These are phyloP conservation scores for Laterallus jamaicensis DNA, from an alignment of 2,113 vertebrate species.

Conservation along the genomic window DNA sequence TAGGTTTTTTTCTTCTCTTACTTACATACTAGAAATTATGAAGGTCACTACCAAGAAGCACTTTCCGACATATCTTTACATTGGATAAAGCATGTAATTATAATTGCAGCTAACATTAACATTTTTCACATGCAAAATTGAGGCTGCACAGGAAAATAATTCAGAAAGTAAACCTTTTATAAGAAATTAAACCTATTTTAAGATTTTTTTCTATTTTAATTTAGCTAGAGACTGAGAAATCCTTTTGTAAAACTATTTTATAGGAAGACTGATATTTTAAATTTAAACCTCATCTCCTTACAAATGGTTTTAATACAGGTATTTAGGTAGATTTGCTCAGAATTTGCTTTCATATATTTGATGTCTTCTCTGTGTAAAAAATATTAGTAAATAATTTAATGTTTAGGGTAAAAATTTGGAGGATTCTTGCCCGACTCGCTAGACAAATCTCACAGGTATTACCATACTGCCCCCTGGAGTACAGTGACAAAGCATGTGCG, in stretches of 20 bases:
- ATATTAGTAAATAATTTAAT: slow-evolving; percentile 60
- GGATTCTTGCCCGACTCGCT: neutral
- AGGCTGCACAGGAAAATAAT: neutral
- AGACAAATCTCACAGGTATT: slow-evolving; percentile 18
- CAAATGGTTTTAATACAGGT: neutral
- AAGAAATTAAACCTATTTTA: neutral
- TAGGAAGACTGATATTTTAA: neutral
- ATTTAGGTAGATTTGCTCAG: neutral
- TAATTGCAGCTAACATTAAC: neutral
- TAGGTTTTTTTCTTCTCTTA: neutral
- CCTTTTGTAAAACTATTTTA: neutral
- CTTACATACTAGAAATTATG: neutral
- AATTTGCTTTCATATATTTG: neutral
- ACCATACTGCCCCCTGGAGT: slow-evolving; percentile 78
- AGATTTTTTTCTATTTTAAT: neutral
- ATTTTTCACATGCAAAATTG: neutral
- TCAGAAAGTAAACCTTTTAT: neutral
- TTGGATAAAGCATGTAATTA: neutral
- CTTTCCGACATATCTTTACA: neutral
- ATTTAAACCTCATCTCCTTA: neutral
- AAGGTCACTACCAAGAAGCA: neutral
- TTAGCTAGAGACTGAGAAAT: neutral
- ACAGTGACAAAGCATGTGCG: neutral
- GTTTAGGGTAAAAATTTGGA: slow-evolving; percentile 24
- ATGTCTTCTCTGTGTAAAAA: neutral